phyloP scores from a whole-genome alignment of 1,140 invertebrate genomes.

The Magallana gigas region DNA sequence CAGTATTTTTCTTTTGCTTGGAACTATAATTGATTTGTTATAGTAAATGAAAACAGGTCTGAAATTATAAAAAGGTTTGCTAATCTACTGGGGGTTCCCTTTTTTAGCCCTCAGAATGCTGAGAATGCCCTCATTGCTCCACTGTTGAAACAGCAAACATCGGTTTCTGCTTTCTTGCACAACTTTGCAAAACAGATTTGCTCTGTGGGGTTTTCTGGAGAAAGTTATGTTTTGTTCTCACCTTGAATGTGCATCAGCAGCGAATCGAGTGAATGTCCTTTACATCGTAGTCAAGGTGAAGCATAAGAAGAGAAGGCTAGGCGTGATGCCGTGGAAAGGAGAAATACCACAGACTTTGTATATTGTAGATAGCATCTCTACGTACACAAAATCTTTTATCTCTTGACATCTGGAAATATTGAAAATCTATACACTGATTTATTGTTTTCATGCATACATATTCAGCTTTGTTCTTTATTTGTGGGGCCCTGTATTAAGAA shows the following conservation, averaged over 20 bases:
- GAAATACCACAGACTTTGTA: background rate
- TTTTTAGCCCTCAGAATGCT: background rate
- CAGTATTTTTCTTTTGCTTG: too few relatives aligned
- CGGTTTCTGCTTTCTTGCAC: conserved; percentile 20
- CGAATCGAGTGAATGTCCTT: conserved; percentile 2
- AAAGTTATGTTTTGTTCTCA: background rate
- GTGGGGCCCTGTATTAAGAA: too few relatives aligned
- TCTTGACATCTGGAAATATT: too few relatives aligned
- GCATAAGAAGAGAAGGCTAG: background rate
- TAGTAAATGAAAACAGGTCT: conserved; percentile 28
- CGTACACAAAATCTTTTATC: too few relatives aligned
- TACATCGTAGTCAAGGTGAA: background rate
- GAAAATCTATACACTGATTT: too few relatives aligned
- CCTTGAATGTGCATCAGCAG: conserved; percentile 9
- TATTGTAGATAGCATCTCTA: too few relatives aligned
- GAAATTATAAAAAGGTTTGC: conserved; percentile 24
- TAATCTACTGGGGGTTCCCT: background rate
- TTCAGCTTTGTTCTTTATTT: too few relatives aligned
- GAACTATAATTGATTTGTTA: background rate
- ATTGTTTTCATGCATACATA: too few relatives aligned
- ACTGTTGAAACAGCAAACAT: background rate
- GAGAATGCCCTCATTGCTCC: conserved; percentile 4
- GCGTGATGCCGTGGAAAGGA: background rate
- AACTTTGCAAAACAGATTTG: conserved; percentile 38
- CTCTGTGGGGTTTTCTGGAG: conserved; percentile 1